These are phyloP conservation scores for Calypte anna DNA, from an alignment of 2,113 vertebrate species.

Conservation along the genomic window DNA sequence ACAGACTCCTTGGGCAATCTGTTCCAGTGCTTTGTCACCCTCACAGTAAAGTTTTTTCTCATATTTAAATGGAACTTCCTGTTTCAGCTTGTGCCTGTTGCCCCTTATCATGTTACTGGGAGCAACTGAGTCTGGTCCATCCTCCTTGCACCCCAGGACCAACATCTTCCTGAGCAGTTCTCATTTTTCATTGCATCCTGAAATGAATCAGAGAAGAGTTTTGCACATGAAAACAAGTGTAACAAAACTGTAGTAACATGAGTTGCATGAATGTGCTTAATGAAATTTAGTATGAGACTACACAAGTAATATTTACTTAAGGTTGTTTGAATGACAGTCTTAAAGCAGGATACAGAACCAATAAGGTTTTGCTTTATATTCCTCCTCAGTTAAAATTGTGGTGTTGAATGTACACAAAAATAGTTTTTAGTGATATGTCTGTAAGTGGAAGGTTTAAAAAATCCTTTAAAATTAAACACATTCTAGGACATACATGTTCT, in stretches of 20 bases:
- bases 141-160: no score
- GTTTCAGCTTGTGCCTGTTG: no score
- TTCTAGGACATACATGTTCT: background rate
- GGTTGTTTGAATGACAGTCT: background rate
- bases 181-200: background rate
- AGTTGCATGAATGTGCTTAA: background rate
- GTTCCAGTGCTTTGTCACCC: no score
- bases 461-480: background rate
- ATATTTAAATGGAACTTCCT: no score
- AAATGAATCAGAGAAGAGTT: background rate
- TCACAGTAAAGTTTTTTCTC: no score
- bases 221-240: background rate
- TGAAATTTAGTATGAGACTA: background rate
- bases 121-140: no score
- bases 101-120: no score
- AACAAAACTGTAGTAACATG: background rate
- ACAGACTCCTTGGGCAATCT: no score
- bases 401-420: background rate
- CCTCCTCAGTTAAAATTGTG: background rate
- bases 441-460: background rate
- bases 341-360: background rate
- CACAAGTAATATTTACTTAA: background rate
- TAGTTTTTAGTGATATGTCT: background rate
- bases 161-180: background rate
- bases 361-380: background rate